Percentiles rank a stretch among this genome's conserved stretches.
Conservation (phyloP, 2,797 vertebrate genomes). For the Typhlichthys subterraneus region DNA sequence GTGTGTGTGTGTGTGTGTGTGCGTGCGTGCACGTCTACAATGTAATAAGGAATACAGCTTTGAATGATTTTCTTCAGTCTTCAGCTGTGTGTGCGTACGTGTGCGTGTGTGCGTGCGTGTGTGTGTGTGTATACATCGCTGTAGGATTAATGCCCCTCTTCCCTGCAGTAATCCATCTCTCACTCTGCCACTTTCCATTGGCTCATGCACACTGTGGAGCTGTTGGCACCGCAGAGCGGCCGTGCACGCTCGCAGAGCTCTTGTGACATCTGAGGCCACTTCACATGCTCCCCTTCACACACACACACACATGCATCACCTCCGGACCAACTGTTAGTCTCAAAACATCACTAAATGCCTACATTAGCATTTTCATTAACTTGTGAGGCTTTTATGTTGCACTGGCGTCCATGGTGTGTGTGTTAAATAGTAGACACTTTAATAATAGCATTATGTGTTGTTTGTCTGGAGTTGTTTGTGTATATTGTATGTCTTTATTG, state of each 20-base stretch:
- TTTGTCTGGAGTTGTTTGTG: neutral
- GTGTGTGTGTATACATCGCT: slow-evolving; percentile 14
- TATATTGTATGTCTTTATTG: neutral
- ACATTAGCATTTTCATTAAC: neutral
- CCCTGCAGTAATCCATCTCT: slow-evolving; percentile 67
- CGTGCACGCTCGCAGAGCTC: slow-evolving; percentile 36
- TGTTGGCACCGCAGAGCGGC: slow-evolving; percentile 48
- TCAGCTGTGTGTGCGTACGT: neutral
- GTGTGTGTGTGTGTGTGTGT: neutral
- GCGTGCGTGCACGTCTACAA: neutral
- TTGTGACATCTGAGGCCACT: slow-evolving; percentile 50
- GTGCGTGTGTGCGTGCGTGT: slow-evolving; percentile 24
- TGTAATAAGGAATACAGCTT: neutral
- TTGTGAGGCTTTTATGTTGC: no score
- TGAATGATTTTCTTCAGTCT: slow-evolving; percentile 1
- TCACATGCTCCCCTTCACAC: slow-evolving; percentile 51
- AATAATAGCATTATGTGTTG: neutral
- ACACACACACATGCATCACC: slow-evolving; percentile 25
- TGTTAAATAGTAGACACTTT: slow-evolving; percentile 11
- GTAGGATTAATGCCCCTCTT: slow-evolving; percentile 47
- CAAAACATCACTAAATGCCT: slow-evolving; percentile 9
- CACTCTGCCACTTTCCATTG: slow-evolving; percentile 61
- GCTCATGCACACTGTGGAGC: slow-evolving; percentile 36
- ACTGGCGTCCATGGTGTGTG: slow-evolving; percentile 10
- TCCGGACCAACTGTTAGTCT: slow-evolving; percentile 34